Evolutionary conservation across 1,140 invertebrate species (phyloP).

Genomic region (Macrobrachium nipponense): DNA sequence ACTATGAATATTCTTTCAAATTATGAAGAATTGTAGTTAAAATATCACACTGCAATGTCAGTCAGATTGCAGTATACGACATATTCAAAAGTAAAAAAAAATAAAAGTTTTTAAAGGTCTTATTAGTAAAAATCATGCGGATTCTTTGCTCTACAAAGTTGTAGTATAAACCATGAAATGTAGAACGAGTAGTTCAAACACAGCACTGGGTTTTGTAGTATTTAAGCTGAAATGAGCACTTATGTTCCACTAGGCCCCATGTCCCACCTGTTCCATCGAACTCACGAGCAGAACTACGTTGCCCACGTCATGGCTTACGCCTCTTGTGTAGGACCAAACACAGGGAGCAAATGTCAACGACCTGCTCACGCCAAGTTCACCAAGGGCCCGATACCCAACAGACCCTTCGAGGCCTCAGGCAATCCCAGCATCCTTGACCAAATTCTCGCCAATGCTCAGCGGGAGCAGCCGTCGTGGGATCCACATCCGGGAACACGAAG

Average conservation of each 20-base stretch:
- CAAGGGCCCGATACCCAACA: neutral
- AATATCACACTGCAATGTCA: too few relatives aligned
- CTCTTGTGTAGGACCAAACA: conserved; percentile 74
- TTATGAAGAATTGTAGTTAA: too few relatives aligned
- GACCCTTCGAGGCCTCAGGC: neutral
- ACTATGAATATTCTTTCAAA: too few relatives aligned
- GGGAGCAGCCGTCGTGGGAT: neutral
- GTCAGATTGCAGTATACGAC: too few relatives aligned
- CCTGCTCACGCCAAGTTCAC: neutral
- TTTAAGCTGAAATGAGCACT: neutral
- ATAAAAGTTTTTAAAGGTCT: too few relatives aligned
- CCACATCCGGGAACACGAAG: neutral
- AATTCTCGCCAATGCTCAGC: neutral
- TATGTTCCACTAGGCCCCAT: conserved; percentile 78
- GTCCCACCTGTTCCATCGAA: conserved; percentile 87
- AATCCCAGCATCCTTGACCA: neutral
- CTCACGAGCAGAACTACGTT: conserved; percentile 93
- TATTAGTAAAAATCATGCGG: too few relatives aligned
- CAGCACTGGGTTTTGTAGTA: neutral
- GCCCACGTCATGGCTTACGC: conserved; percentile 87
- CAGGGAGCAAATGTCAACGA: conserved; percentile 8
- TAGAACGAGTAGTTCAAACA: neutral
- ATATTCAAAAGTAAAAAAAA: too few relatives aligned
- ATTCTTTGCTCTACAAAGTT: too few relatives aligned
- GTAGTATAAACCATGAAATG: too few relatives aligned